Evolutionary conservation across 2,888 invertebrate genomes (phyloP).

Genomic region (Ophion costatus): DNA sequence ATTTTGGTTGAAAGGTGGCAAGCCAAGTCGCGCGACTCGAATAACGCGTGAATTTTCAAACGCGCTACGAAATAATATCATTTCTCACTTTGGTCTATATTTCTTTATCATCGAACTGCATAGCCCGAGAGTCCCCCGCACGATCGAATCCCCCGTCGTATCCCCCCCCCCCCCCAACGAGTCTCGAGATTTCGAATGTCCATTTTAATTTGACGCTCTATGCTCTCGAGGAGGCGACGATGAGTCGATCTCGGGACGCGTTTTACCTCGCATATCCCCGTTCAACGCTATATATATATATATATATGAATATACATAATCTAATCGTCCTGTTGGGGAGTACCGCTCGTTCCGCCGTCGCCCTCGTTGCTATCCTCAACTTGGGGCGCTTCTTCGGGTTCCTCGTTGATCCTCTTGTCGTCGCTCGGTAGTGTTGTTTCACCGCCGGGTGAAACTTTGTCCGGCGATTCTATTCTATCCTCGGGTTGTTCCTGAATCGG

Average conservation of each 20-base stretch:
- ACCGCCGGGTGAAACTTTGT: conserved; percentile 36
- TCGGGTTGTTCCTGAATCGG: conserved; percentile 71
- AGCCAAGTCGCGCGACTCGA: no score
- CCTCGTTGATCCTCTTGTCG: conserved; percentile 41
- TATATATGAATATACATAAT: neutral
- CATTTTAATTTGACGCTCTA: conserved; percentile 23
- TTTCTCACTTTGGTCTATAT: neutral
- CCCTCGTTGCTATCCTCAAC: conserved; percentile 64
- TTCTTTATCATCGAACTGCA: neutral
- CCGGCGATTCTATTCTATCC: conserved; percentile 69
- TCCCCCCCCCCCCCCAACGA: conserved; percentile 51
- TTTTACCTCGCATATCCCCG: conserved; percentile 36
- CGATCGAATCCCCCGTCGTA: conserved; percentile 41
- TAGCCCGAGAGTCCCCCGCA: neutral
- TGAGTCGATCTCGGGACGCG: conserved; percentile 45
- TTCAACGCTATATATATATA: no score
- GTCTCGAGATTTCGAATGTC: conserved; percentile 19
- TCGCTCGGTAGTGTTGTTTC: conserved; percentile 14
- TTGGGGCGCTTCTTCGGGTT: conserved; percentile 46
- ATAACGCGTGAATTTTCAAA: no score
- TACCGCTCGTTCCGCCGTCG: conserved; percentile 67
- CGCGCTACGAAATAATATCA: no score
- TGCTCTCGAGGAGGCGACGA: conserved; percentile 33
- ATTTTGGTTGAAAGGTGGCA: no score
- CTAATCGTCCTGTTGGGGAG: conserved; percentile 66